Percentiles rank a stretch among this genome's conserved stretches.
Evolutionary conservation across 1,140 invertebrate genomes (phyloP).

Genomic region (Drosophila ohnishii): DNA sequence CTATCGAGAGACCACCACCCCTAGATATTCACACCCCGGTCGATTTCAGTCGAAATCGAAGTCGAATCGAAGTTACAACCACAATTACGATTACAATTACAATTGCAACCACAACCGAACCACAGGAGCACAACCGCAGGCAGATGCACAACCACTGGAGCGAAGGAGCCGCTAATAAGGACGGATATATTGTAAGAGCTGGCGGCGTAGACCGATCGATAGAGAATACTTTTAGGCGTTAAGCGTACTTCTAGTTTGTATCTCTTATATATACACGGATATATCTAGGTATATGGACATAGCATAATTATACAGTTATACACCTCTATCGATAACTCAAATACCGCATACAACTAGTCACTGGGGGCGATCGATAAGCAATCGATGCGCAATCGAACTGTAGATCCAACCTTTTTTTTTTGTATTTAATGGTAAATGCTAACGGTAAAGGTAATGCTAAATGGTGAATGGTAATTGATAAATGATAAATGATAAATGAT

Average conservation of each 20-base stretch:
- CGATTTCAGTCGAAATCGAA: conserved; percentile 13
- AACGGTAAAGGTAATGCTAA: conserved; percentile 17
- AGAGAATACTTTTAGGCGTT: conserved; percentile 49
- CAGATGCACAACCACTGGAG: conserved; percentile 50
- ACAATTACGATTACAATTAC: conserved; percentile 43
- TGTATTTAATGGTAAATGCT: conserved; percentile 36
- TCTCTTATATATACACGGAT: conserved; percentile 53
- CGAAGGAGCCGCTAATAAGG: conserved; percentile 24
- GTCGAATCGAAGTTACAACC: conserved; percentile 26
- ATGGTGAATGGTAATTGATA: conserved; percentile 6
- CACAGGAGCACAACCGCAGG: conserved; percentile 34
- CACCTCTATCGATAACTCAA: conserved; percentile 37
- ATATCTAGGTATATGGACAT: conserved; percentile 52
- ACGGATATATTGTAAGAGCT: conserved; percentile 24
- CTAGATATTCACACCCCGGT: conserved; percentile 26
- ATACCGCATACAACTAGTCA: conserved; percentile 49
- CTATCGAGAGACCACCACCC: conserved; percentile 46
- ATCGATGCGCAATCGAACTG: neutral
- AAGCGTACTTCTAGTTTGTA: conserved; percentile 53
- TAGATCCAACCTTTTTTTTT: conserved; percentile 49
- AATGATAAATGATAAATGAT: conserved; percentile 7
- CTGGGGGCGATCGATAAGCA: conserved; percentile 7
- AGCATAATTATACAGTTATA: conserved; percentile 67
- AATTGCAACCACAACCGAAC: conserved; percentile 45
- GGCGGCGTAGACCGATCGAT: conserved; percentile 35